Percentiles rank a stretch among this genome's conserved stretches.
Evolutionary conservation across 2,888 invertebrate genomes (phyloP).

Genomic region (Amblyjoppa fuscipennis): DNA sequence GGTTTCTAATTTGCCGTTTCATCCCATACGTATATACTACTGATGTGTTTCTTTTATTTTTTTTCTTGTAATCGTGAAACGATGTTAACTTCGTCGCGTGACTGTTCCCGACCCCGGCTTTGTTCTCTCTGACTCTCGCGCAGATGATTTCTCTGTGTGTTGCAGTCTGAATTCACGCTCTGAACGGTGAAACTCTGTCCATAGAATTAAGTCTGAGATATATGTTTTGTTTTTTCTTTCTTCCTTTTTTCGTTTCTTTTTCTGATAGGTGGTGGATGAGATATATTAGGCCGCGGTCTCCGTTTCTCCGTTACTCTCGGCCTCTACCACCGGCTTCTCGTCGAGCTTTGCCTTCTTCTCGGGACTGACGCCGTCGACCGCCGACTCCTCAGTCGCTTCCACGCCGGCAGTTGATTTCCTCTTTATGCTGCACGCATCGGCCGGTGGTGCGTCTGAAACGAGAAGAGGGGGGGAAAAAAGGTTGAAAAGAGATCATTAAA

Average conservation of each 20-base stretch:
- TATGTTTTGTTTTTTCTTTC: conserved; percentile 44
- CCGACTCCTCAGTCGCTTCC: conserved; percentile 76
- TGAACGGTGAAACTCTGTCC: conserved; percentile 67
- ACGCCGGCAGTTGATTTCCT: conserved; percentile 89
- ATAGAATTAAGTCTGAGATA: conserved; percentile 67
- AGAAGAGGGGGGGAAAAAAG: neutral
- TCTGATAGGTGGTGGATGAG: conserved; percentile 80
- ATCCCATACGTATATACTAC: conserved; percentile 37
- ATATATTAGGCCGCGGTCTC: conserved; percentile 81
- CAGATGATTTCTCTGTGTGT: conserved; percentile 40
- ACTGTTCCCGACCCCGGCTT: conserved; percentile 23
- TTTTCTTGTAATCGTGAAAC: conserved; percentile 16
- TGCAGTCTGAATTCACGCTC: conserved; percentile 67
- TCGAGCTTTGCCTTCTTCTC: conserved; percentile 91
- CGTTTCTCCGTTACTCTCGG: conserved; percentile 87
- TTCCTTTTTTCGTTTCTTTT: neutral
- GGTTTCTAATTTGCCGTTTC: conserved; percentile 12
- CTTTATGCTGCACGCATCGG: conserved; percentile 87
- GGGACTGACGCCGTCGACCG: conserved; percentile 88
- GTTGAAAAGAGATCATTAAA: conserved; percentile 22
- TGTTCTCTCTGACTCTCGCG: conserved; percentile 48
- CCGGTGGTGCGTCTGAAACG: conserved; percentile 77
- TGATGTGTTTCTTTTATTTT: neutral
- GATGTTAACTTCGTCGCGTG: conserved; percentile 29
- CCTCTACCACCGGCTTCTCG: conserved; percentile 88